Evolutionary conservation across 2,888 invertebrate species (phyloP), one percentile per base, ranked within the genome.

Genomic region (Amorpha juglandis): DNA sequence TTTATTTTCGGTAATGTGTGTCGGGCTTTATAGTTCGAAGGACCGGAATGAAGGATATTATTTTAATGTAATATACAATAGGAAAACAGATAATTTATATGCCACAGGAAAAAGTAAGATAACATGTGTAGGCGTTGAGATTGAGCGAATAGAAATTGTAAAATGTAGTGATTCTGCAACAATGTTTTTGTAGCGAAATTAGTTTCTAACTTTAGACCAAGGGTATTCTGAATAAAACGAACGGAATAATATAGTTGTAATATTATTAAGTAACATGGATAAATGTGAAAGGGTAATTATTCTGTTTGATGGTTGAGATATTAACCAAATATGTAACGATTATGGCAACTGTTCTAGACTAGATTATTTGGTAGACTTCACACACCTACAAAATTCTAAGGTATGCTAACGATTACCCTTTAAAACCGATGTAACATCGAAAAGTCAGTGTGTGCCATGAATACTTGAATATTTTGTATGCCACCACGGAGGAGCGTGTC

Each of bases 401-500:
- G 2, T 27, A 27, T 27, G 27, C 27, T n/a, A n/a, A 27, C 27
- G 27, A 3, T 27, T 27, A 27, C 27, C 27, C 27, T 3, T 27
- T 27, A 27, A 27, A 27, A 27, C 27, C 1, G 2, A 27, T 4
- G 27, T 27, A 27, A 27, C 27, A 3, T 27, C 27, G 27, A 27
- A 27, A 27, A 27, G 27, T 27, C 27, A 27, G 27, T 27, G 27
- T 27, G 27, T 27, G 27, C 27, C 27, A 1, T 27, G 27, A 27
- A 27, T 19, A 50, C 19, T 8, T 19, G 16, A n/a, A 48, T 50
- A 50, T 55, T 16, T 11, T 58, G 58, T 19, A 19, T 12, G 0
- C 38, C 67, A 69, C 65, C 66, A 66, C 27, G 4, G 27, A 27
- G 27, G 2, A 4, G 27, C 27, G 27, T 75, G 79, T 80, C 83